Conservation (phyloP, 2,888 invertebrate species). For the Eristalis arbustorum region DNA sequence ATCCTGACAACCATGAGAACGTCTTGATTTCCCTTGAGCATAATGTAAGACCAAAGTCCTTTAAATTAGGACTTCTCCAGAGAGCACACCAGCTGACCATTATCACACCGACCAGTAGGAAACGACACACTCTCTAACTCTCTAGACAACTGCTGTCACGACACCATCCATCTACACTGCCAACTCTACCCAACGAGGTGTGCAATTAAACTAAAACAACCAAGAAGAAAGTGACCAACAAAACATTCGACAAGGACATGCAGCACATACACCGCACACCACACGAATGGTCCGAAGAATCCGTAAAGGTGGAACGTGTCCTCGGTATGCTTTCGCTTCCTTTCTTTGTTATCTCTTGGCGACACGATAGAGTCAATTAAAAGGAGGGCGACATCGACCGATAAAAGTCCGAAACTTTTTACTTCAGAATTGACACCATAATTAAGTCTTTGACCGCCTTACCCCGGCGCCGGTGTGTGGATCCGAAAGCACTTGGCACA, state of each 20-base stretch:
- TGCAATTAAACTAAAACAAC: constrained; percentile 55
- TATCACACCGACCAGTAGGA: constrained; percentile 34
- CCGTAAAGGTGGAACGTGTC: constrained; percentile 44
- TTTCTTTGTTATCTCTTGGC: constrained; percentile 64
- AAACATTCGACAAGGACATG: constrained; percentile 51
- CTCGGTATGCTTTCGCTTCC: constrained; percentile 7
- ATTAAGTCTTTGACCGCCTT: constrained; percentile 64
- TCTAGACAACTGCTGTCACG: constrained; percentile 1
- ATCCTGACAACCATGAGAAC: constrained; percentile 8
- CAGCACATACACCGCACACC: constrained; percentile 18
- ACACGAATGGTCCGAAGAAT: constrained; percentile 30
- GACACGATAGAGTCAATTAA: constrained; percentile 69
- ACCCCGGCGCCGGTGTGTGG: background rate
- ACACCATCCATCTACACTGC: constrained; percentile 25
- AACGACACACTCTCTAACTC: background rate
- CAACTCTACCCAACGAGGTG: constrained; percentile 27
- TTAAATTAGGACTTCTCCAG: constrained; percentile 23
- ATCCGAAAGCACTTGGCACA: background rate
- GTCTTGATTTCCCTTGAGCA: constrained; percentile 57
- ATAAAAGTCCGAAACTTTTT: constrained; percentile 70
- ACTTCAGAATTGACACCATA: constrained; percentile 68
- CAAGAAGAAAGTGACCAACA: constrained; percentile 29
- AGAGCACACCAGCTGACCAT: constrained; percentile 34
- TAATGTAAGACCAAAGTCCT: constrained; percentile 28
- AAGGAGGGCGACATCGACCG: constrained; percentile 63